Evolutionary conservation across 2,113 vertebrate genomes (phyloP).

Genomic region (Datnioides undecimradiatus): DNA sequence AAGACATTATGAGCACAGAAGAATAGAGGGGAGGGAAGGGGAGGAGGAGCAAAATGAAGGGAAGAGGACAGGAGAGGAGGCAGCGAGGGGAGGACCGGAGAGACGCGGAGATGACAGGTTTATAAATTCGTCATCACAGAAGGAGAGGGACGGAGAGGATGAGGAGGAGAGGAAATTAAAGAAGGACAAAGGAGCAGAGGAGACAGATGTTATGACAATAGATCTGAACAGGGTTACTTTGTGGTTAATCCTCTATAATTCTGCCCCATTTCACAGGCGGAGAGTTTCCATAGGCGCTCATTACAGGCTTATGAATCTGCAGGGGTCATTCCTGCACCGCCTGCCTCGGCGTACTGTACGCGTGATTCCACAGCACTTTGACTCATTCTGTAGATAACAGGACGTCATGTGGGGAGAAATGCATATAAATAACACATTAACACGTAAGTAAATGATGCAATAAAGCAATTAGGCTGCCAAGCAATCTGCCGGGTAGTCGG

Average conservation of each 20-base stretch:
- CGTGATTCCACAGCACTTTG: not conserved
- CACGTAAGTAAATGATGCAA: too few relatives aligned
- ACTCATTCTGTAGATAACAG: not conserved
- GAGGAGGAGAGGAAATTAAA: slow-evolving; percentile 66
- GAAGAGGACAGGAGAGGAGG: slow-evolving; percentile 34
- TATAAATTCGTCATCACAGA: slow-evolving; percentile 59
- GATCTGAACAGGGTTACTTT: slow-evolving; percentile 57
- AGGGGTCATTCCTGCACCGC: slow-evolving; percentile 14
- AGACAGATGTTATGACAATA: slow-evolving; percentile 67
- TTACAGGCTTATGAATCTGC: slow-evolving; percentile 42
- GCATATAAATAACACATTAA: not conserved
- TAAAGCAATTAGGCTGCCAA: not conserved
- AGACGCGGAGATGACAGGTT: slow-evolving; percentile 49
- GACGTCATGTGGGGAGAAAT: slow-evolving; percentile 26
- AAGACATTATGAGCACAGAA: slow-evolving; percentile 58
- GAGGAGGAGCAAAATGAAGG: slow-evolving; percentile 29
- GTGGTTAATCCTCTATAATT: slow-evolving; percentile 66
- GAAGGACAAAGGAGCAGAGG: slow-evolving; percentile 58
- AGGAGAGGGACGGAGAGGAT: slow-evolving; percentile 25
- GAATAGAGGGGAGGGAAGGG: slow-evolving; percentile 46
- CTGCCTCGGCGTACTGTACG: not conserved
- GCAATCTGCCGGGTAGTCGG: not conserved
- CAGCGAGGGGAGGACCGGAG: not conserved
- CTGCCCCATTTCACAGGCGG: slow-evolving; percentile 56
- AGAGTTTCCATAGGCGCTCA: slow-evolving; percentile 51